Evolutionary conservation across 2,797 vertebrate genomes (phyloP).

Genomic region (Syngnathus acus): DNA sequence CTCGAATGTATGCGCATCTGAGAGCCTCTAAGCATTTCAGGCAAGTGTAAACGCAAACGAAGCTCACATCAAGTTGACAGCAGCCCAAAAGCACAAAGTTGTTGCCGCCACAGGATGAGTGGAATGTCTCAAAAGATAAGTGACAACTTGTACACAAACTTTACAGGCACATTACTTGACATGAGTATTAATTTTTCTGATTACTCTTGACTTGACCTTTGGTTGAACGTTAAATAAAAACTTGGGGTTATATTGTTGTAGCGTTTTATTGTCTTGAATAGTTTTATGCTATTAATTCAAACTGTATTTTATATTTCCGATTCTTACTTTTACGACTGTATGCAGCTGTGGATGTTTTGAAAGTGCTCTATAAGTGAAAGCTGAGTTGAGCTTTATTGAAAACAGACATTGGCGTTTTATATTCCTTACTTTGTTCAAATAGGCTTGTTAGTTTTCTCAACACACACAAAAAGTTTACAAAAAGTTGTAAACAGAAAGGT

Average conservation of each 20-base stretch:
- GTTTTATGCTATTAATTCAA: too few species aligned
- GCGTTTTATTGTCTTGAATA: too few species aligned
- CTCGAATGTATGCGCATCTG: not conserved
- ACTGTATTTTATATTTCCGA: too few species aligned
- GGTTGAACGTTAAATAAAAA: too few species aligned
- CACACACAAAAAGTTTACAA: not conserved
- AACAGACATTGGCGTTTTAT: not conserved
- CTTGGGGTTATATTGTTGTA: too few species aligned
- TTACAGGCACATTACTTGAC: not conserved
- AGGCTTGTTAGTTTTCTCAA: not conserved
- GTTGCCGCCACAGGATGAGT: slow-evolving; percentile 43
- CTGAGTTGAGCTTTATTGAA: not conserved
- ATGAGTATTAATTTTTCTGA: not conserved
- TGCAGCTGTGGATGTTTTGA: too few species aligned
- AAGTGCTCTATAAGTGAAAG: too few species aligned
- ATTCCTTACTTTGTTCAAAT: not conserved
- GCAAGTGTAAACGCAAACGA: slow-evolving; percentile 1
- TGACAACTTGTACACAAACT: not conserved
- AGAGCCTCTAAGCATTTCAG: not conserved
- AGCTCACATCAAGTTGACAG: slow-evolving; percentile 1
- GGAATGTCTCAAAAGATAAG: slow-evolving; percentile 58
- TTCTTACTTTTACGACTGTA: too few species aligned
- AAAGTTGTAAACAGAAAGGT: not conserved
- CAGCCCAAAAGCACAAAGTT: not conserved
- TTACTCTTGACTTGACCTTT: not conserved